Evolutionary conservation across 2,113 vertebrate species (phyloP), one percentile per base, ranked within the genome.

Genomic region (Spilogale gracilis): DNA sequence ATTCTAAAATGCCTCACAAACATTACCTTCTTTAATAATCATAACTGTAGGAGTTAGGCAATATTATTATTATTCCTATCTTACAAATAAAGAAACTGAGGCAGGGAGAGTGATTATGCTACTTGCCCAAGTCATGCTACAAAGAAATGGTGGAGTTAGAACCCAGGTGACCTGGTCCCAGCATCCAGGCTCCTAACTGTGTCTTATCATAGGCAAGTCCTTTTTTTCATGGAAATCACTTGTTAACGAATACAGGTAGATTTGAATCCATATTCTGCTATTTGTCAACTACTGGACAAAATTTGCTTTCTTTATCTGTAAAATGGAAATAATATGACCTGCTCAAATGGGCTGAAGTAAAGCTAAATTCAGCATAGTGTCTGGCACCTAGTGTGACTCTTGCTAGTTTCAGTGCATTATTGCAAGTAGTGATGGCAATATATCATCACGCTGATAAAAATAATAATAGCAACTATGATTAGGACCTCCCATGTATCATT

Each of bases 11-110:
- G 9, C 27, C 9, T 91, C 67, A 48, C 43, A 90, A 56, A 86
- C 1, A 84, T 12, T 7, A n/a, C 2, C 50, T 85, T 60, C 50
- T 94, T 61, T 84, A 69, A 76, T 6, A 23, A 23, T 20, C 16
- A 1, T 69, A 52, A 74, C 17, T 6, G 11, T 63, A 21, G 25
- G 43, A 73, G n/a, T 56, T 87, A 79, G 12, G 21, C 14, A 58
- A 74, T 27, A 61, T 58, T 52, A 67, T 73, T 79, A 48, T 80
- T 81, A 74, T 60, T 54, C 21, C 6, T 67, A 16, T 18, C 89
- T 82, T 71, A 88, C 92, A 93, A 52, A 83, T 73, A 94, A 82
- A 73, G 54, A 69, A 82, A 87, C 54, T 58, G 20, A 90, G 30
- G 14, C 12, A 82, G 32, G 8, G 5, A 95, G 25, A 78, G 52